These are phyloP conservation scores for Dermatemys mawii DNA, from an alignment of 2,113 vertebrate species.

Conservation along the genomic window DNA sequence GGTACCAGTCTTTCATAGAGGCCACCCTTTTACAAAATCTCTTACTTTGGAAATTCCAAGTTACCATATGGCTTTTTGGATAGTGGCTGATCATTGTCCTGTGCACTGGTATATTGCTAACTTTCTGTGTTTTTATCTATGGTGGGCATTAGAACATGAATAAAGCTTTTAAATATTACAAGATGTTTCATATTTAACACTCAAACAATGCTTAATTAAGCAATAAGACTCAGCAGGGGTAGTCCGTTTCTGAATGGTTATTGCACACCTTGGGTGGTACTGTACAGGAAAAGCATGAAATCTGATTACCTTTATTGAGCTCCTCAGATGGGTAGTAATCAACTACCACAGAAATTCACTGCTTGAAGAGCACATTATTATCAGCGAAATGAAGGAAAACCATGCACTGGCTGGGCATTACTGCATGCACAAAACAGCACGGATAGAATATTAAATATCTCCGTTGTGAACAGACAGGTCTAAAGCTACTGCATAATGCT, in stretches of 20 bases:
- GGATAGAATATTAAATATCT: not conserved
- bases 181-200: slow-evolving; percentile 46
- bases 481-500: not conserved
- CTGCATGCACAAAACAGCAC: not conserved
- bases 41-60: not conserved
- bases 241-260: not conserved
- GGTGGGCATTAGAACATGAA: slow-evolving; percentile 10
- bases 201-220: slow-evolving; percentile 59
- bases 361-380: slow-evolving; percentile 45
- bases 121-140: not conserved
- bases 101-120: not conserved
- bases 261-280: slow-evolving; percentile 21
- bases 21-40: not conserved
- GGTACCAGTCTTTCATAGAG: not conserved
- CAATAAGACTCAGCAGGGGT: not conserved
- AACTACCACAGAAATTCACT: slow-evolving; percentile 37
- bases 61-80: rapidly evolving
- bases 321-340: slow-evolving; percentile 51
- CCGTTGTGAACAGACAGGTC: slow-evolving; percentile 17
- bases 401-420: slow-evolving; percentile 28
- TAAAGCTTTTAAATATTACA: slow-evolving; percentile 44
- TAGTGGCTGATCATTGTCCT: not conserved
- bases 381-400: slow-evolving; percentile 31
- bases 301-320: slow-evolving; percentile 64
- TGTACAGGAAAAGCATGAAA: not conserved